Evolutionary conservation across 1,140 invertebrate species (phyloP).

Genomic region (Temnothorax nylanderi): DNA sequence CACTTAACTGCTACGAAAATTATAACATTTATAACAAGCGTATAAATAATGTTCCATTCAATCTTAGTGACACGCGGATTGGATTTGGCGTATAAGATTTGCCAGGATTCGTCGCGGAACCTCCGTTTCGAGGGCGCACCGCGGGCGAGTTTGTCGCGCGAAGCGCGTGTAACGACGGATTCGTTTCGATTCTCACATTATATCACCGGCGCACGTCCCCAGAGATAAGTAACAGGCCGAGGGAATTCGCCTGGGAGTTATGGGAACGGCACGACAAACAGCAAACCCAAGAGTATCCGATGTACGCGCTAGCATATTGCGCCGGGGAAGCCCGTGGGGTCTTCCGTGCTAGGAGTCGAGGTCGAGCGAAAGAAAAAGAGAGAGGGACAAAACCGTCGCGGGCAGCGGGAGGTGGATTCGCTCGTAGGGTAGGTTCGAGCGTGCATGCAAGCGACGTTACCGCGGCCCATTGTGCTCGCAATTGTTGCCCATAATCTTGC

Average conservation of each 20-base stretch:
- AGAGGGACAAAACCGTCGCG: constrained; percentile 13
- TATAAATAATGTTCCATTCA: background rate
- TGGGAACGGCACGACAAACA: constrained; percentile 80
- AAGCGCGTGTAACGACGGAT: constrained; percentile 50
- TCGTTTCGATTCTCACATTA: constrained; percentile 83
- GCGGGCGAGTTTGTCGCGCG: background rate
- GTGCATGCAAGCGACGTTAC: constrained; percentile 75
- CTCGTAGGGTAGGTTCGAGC: constrained; percentile 47
- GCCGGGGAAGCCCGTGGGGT: constrained; percentile 77
- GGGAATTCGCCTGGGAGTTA: constrained; percentile 78
- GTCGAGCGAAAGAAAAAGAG: constrained; percentile 39
- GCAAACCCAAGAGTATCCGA: constrained; percentile 79
- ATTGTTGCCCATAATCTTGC: constrained; percentile 62
- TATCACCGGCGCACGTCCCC: constrained; percentile 77
- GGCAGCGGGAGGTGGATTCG: background rate
- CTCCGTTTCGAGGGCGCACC: background rate
- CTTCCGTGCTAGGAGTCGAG: constrained; percentile 79
- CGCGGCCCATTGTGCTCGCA: constrained; percentile 74
- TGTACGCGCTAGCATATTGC: constrained; percentile 83
- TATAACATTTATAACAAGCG: background rate
- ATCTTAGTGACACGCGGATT: background rate
- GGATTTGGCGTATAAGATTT: background rate
- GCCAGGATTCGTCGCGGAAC: background rate
- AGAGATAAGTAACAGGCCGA: constrained; percentile 74
- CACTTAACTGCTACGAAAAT: background rate